phyloP scores from a whole-genome alignment of 2,888 invertebrate genomes.

The Cantharis rustica region DNA sequence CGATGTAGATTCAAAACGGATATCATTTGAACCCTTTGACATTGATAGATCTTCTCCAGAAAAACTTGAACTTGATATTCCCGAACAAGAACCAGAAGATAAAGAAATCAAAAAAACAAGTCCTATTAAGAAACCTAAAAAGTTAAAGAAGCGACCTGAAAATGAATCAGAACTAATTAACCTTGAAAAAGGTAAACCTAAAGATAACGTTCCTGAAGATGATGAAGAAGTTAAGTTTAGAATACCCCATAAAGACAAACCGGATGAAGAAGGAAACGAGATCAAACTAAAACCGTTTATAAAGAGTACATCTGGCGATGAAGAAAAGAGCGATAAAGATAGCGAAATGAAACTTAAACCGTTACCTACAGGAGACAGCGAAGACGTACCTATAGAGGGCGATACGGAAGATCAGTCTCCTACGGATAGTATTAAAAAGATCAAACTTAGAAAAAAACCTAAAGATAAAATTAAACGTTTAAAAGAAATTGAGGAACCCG shows the following conservation, averaged over 20 bases:
- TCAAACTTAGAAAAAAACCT: conserved; percentile 50
- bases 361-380: conserved; percentile 16
- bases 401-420: conserved; percentile 40
- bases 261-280: conserved; percentile 49
- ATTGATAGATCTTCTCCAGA: conserved; percentile 52
- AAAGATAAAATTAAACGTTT: conserved; percentile 41
- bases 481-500: conserved; percentile 49
- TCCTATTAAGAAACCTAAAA: conserved; percentile 34
- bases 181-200: conserved; percentile 46
- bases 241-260: conserved; percentile 41
- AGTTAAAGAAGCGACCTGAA: conserved; percentile 44
- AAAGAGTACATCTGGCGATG: conserved; percentile 54
- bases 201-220: conserved; percentile 52
- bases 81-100: conserved; percentile 47
- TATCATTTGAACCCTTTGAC: conserved; percentile 52
- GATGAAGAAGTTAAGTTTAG: conserved; percentile 55
- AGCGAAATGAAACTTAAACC: conserved; percentile 34
- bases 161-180: conserved; percentile 47
- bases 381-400: conserved; percentile 12
- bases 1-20: conserved; percentile 48
- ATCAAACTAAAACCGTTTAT: conserved; percentile 52
- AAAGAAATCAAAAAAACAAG: conserved; percentile 37
- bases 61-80: conserved; percentile 48
- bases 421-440: conserved; percentile 43
- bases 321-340: conserved; percentile 37